Base-by-base conservation (phyloP, 1,140 invertebrate species). In the Cydia pomonella region DNA sequence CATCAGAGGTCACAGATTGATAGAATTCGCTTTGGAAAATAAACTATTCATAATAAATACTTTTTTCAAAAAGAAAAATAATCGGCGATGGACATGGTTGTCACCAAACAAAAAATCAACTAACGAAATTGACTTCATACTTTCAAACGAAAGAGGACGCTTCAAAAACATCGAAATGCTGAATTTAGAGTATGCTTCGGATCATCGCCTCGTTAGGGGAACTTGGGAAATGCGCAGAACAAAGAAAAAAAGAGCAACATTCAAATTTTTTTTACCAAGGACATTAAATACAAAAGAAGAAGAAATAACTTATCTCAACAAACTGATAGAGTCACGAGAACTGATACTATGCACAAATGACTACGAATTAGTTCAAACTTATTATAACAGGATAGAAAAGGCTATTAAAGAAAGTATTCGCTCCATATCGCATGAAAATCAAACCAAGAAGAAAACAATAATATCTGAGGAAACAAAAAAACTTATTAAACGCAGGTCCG, bases 41-140 rank as follows among this genome's bases (percentile, higher is more conserved):
- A 33, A 66, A 66, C 13, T 66, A 25, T 66, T n/a, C 21, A 66
- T 66, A 27, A 13, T 66, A 27, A 66, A 66, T 66, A 4, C 63
- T 3, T n/a, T 5, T 66, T 66, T 66, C n/a, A 66, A 66, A 66
- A 66, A 66, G 63, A 66, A 66, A 66, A 33, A 66, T 66, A 66
- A 12, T 16, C 12, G 29, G 12, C 23, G 63, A 66, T 66, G 63
- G 63, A 66, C 63, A 16, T 66, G 63, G 63, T 2, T 33, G 12
- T 27, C 63, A 29, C 63, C 63, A 66, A n/a, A 66, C 29, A 33
- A 33, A 33, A 66, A 66, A 66, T 27, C 63, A 27, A 27, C 29
- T 4, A 66, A 66, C 12, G 63, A 66, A 66, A 66, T 66, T n/a
- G 63, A 66, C 29, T 66, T 66, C 12, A 66, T 66, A 66, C 23